A percentile compares a stretch with the other conserved stretches of the same genome.
Evolutionary conservation across 64 coral and sea anemone species (phyloP).

Genomic region (Stylophora pistillata): DNA sequence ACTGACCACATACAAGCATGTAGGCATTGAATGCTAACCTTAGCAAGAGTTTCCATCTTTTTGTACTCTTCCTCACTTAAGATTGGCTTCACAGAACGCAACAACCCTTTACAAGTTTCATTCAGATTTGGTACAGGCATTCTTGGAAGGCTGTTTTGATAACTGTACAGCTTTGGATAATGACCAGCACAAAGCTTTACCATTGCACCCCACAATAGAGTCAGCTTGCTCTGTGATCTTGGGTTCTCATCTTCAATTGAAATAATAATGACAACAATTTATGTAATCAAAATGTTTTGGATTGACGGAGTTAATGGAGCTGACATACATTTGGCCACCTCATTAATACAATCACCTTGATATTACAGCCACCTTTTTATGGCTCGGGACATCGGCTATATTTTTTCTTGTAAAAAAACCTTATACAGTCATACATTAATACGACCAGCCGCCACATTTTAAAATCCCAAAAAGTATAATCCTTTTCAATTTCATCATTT

Average conservation of each 20-base stretch:
- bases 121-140: slow-evolving; percentile 88
- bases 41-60: slow-evolving; percentile 87
- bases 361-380: too few relatives aligned
- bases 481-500: too few relatives aligned
- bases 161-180: slow-evolving; percentile 83
- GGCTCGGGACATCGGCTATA: too few relatives aligned
- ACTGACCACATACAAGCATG: background rate
- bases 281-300: too few relatives aligned
- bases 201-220: slow-evolving; percentile 80
- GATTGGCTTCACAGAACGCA: slow-evolving; percentile 77
- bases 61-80: slow-evolving; percentile 64
- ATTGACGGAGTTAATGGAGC: too few relatives aligned
- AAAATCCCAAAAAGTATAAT: too few relatives aligned
- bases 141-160: slow-evolving; percentile 90
- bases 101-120: slow-evolving; percentile 69
- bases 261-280: background rate
- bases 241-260: slow-evolving; percentile 74
- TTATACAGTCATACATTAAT: too few relatives aligned
- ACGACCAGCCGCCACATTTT: too few relatives aligned
- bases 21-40: slow-evolving; percentile 43
- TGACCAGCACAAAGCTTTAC: slow-evolving; percentile 76
- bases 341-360: too few relatives aligned
- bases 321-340: too few relatives aligned
- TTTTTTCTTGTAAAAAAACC: too few relatives aligned
- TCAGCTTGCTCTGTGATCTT: slow-evolving; percentile 80